These are phyloP conservation scores for Colletes gigas DNA, from an alignment of 1,140 invertebrate genomes.

Conservation along the genomic window DNA sequence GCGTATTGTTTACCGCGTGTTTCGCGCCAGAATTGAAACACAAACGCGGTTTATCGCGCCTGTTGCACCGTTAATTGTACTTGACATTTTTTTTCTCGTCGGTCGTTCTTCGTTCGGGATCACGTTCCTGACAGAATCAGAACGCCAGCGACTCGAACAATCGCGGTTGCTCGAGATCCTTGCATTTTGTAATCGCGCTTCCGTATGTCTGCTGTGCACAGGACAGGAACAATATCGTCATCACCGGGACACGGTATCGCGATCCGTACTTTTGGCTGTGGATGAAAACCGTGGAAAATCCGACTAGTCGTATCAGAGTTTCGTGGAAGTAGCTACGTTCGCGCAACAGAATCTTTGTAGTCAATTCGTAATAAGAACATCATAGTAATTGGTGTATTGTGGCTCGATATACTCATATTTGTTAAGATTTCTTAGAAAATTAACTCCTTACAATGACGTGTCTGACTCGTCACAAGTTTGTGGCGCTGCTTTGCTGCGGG, in stretches of 20 bases:
- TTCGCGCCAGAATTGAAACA: neutral
- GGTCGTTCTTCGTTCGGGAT: neutral
- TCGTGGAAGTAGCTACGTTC: neutral
- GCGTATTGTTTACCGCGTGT: neutral
- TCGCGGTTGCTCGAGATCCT: neutral
- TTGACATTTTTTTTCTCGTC: neutral
- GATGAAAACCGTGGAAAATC: slow-evolving; percentile 61
- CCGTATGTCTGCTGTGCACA: neutral
- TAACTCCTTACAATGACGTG: no score
- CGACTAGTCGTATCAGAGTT: slow-evolving; percentile 54
- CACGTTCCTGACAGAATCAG: neutral
- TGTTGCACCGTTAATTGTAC: neutral
- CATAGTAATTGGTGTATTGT: no score
- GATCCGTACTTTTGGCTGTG: slow-evolving; percentile 41
- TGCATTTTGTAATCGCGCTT: slow-evolving; percentile 13
- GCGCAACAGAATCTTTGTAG: no score
- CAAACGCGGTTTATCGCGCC: slow-evolving; percentile 7
- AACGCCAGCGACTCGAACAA: neutral
- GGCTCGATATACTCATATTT: no score
- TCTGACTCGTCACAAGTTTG: no score
- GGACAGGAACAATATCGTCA: slow-evolving; percentile 35
- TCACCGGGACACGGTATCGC: slow-evolving; percentile 41
- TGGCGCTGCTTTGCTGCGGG: no score
- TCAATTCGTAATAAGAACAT: no score
- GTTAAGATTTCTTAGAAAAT: no score